Evolutionary conservation across 2,888 invertebrate species (phyloP).

Genomic region (Andrena flavipes): DNA sequence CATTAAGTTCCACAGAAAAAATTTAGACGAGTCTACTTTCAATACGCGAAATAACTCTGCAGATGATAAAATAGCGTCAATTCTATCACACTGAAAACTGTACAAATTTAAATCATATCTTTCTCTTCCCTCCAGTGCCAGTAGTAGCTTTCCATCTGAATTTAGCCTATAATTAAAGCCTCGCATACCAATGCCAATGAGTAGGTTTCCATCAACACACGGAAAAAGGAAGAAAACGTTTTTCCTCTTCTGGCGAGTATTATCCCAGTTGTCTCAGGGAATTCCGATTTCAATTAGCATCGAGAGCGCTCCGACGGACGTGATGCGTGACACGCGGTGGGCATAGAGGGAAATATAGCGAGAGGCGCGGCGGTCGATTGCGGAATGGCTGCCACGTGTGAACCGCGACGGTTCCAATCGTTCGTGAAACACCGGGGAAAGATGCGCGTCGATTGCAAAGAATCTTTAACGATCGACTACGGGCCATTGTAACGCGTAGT

Average conservation of each 20-base stretch:
- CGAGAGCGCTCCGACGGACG: no score
- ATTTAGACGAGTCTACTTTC: no score
- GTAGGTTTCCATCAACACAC: neutral
- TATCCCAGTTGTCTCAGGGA: neutral
- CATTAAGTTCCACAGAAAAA: no score
- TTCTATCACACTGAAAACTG: no score
- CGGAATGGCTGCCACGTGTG: neutral
- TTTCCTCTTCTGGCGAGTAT: neutral
- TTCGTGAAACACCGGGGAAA: neutral
- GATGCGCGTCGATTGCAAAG: neutral
- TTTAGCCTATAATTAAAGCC: no score
- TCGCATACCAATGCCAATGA: no score
- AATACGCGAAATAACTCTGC: no score
- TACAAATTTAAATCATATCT: no score
- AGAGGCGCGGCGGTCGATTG: neutral
- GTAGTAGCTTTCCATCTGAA: no score
- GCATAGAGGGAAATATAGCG: constrained; percentile 4
- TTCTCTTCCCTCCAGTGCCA: no score
- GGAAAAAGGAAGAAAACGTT: neutral
- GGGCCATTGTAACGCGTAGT: constrained; percentile 62
- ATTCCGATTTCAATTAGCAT: constrained; percentile 5
- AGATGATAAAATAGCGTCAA: no score
- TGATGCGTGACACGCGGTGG: neutral
- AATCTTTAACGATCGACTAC: constrained; percentile 24
- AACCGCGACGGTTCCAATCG: neutral